These are phyloP conservation scores for Lacanobia oleracea DNA, from an alignment of 2,888 invertebrate species.

Conservation along the genomic window DNA sequence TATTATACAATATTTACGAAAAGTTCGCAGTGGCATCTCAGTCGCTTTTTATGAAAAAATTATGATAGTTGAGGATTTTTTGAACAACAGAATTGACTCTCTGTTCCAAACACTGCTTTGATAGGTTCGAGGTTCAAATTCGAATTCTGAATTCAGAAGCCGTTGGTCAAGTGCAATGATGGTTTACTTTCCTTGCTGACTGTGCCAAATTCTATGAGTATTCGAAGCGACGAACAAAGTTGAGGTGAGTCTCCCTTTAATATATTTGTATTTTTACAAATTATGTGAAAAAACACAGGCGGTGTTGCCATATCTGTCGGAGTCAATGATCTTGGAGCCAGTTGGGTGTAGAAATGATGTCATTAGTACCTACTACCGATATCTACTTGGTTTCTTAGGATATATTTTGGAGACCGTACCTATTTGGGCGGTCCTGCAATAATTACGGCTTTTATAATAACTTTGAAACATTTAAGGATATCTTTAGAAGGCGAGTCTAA, in stretches of 20 bases:
- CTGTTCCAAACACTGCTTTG: too few relatives aligned
- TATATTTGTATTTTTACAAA: conserved; percentile 22
- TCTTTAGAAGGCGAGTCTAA: neutral
- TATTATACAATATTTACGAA: too few relatives aligned
- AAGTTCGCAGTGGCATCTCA: too few relatives aligned
- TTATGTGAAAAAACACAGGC: conserved; percentile 10
- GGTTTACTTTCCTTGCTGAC: neutral
- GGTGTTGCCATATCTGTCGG: conserved; percentile 18
- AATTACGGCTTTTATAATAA: conserved; percentile 7
- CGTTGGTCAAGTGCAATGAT: neutral
- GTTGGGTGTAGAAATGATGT: conserved; percentile 39
- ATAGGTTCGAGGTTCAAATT: too few relatives aligned
- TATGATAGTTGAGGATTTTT: too few relatives aligned
- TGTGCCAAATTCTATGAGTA: conserved; percentile 12
- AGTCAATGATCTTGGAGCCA: conserved; percentile 48
- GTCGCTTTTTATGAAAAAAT: too few relatives aligned
- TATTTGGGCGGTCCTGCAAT: conserved; percentile 4
- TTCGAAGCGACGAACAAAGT: conserved; percentile 11
- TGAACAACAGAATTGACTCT: too few relatives aligned
- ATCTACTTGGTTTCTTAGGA: neutral
- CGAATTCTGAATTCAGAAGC: too few relatives aligned
- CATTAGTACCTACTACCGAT: conserved; percentile 35
- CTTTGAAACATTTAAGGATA: neutral
- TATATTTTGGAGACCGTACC: neutral
- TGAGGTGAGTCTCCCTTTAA: conserved; percentile 6